Base-by-base conservation (phyloP, 2,797 vertebrate species). In the Picus viridis region DNA sequence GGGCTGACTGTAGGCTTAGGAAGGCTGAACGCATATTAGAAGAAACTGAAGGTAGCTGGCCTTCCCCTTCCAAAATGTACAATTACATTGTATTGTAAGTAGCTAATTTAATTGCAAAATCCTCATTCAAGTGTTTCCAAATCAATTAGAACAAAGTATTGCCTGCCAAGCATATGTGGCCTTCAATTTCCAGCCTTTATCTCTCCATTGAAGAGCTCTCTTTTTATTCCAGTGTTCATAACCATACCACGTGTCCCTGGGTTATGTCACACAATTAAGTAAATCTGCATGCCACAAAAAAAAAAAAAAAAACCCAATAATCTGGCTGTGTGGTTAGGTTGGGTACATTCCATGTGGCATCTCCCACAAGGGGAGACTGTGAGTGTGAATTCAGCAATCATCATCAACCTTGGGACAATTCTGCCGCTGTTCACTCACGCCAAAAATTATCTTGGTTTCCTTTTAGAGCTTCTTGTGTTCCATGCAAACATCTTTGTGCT, bases 101-200 rank as follows among this genome's bases (percentile, higher is more conserved):
- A 64, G 65, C 63, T 77, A 3, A 56, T 71, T 88, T 83, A 92
- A 87, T 63, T 85, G 84, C 16, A 3, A 70, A 87, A 63, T 92
- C 54, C 32, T 81, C 39, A 71, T 86, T 93, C 36, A 30, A 47
- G 58, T 72, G 67, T 72, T 93, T 88, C 88, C 65, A 78, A 93
- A 74, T 69, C 23, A 71, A 12, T 88, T 91, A 45, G 77, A 86
- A 57, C 61, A 45, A 76, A 83, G 32, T 39, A 12, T 47, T 57
- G 34, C 63, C 24, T 94, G 80, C 57, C 77, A 86, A 88, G 76
- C 2, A 0, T 47, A 3, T 9, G 32, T 5, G 2, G 71, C 83
- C 92, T 86, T 88, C 43, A 61, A 5, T 81, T 93, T 76, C 20
- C 81, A 0, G 0, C 43, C 34, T 92, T 90, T 88, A 9, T 87